A percentile compares a stretch with the other conserved stretches of the same genome.
Evolutionary conservation across 1,140 invertebrate genomes (phyloP).

Genomic region (Pogonomyrmex californicus): DNA sequence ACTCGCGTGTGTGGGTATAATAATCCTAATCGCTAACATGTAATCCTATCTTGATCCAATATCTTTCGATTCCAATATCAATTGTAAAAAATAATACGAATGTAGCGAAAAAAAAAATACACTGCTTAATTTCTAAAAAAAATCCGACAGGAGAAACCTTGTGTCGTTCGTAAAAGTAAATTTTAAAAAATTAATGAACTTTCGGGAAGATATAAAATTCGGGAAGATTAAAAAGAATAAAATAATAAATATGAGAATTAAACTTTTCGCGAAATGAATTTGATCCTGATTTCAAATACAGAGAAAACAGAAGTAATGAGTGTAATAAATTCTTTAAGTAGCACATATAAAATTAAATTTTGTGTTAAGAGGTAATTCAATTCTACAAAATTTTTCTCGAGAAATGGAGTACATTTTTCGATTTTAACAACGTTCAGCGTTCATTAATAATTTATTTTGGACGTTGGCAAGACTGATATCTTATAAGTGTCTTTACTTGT

Average conservation of each 20-base stretch:
- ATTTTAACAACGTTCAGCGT: slow-evolving; percentile 10
- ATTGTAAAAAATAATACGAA: not conserved
- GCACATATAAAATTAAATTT: slow-evolving; percentile 77
- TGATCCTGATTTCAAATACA: not conserved
- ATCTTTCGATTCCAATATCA: not conserved
- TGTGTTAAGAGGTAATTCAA: slow-evolving; percentile 77
- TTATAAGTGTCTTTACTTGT: slow-evolving; percentile 23
- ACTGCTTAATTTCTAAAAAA: no score
- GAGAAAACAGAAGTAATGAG: not conserved
- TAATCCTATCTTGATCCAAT: not conserved
- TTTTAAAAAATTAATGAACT: not conserved
- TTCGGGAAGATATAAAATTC: not conserved
- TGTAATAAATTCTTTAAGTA: slow-evolving; percentile 74
- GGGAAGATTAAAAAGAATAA: not conserved
- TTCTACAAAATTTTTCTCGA: slow-evolving; percentile 61
- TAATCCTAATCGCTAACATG: not conserved
- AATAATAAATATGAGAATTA: not conserved
- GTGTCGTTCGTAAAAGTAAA: not conserved
- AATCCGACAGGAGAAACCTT: no score
- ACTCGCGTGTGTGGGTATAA: not conserved
- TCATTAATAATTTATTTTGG: slow-evolving; percentile 48
- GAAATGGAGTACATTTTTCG: not conserved
- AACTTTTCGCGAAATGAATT: not conserved
- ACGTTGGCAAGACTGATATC: not conserved
- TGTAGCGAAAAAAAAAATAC: no score